Percentiles rank a stretch among this genome's conserved stretches.
Evolutionary conservation across 2,797 vertebrate species (phyloP).

Genomic region (Pteronotus mesoamericanus): DNA sequence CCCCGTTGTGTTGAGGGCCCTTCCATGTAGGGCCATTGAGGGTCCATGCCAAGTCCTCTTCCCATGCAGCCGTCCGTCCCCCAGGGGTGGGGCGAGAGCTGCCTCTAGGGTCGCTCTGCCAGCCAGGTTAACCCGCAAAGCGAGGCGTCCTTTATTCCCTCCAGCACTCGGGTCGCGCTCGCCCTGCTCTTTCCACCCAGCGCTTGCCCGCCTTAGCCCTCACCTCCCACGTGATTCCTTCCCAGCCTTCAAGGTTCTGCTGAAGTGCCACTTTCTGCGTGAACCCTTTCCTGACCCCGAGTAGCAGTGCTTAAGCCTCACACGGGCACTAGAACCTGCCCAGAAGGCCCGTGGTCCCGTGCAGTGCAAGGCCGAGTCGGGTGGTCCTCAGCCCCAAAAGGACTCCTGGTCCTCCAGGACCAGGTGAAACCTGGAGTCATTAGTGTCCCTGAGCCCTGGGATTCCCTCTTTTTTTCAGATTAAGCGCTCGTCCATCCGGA

Average conservation of each 20-base stretch:
- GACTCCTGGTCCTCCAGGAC: background rate
- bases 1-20: background rate
- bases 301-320: background rate
- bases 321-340: background rate
- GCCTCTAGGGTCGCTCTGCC: background rate
- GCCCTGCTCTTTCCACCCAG: background rate
- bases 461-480: constrained; percentile 83
- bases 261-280: background rate
- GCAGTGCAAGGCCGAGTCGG: background rate
- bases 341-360: background rate
- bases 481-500: constrained; percentile 96
- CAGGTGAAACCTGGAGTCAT: background rate
- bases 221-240: background rate
- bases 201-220: background rate
- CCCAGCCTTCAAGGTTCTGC: background rate
- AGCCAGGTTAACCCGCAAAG: background rate
- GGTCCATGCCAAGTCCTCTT: background rate
- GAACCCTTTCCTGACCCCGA: background rate
- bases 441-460: background rate
- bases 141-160: background rate
- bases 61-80: background rate
- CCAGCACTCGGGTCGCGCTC: too few species aligned
- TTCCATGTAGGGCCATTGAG: rapidly evolving
- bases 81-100: background rate
- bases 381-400: background rate